Evolutionary conservation across 1,140 invertebrate species (phyloP), one percentile per base, ranked within the genome.

Genomic region (Hormaphis cornu): DNA sequence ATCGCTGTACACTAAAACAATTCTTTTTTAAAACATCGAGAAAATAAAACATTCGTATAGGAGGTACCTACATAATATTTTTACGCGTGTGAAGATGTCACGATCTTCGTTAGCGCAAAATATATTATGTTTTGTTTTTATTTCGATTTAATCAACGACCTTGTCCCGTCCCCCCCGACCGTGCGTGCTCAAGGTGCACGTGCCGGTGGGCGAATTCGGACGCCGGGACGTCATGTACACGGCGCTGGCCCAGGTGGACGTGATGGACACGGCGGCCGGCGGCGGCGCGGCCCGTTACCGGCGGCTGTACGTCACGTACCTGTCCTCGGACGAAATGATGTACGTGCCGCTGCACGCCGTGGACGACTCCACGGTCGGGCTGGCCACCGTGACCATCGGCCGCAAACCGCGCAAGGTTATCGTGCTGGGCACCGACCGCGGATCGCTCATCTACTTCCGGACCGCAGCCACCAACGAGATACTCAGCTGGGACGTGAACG

Each of bases 221-320:
- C 20, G 5, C 4, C 58, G 24, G n/a, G 58, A 61, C 58, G 40
- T 61, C 40, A 28, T 61, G 58, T 61, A 61, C 58, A 61, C 46
- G 40, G 40, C 40, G 2, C 40, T 37, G 5, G 24, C 26, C 16
- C 9, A 10, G 16, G 58, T 28, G 10, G 5, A 61, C 40, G 40
- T 28, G 10, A 20, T 30, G 40, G 40, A 46, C 40, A 18, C 10
- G 40, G 20, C 40, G 16, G 22, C 40, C 16, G 58, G n/a, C 26
- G 40, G 40, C 1, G 52, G 28, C 1, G 8, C 10, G 1, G 28
- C 18, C 9, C 52, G 18, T 1, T 30, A 61, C 22, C 58, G 24
- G n/a, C 58, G 58, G 10, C 24, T 61, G n/a, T 61, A 61, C 24
- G 58, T 61, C n/a, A 61, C 58, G 24, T 61, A 61, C 40, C 24